Percentiles rank a stretch among this genome's conserved stretches.
Conservation (phyloP, 2,113 vertebrate species). For the Podilymbus podiceps region DNA sequence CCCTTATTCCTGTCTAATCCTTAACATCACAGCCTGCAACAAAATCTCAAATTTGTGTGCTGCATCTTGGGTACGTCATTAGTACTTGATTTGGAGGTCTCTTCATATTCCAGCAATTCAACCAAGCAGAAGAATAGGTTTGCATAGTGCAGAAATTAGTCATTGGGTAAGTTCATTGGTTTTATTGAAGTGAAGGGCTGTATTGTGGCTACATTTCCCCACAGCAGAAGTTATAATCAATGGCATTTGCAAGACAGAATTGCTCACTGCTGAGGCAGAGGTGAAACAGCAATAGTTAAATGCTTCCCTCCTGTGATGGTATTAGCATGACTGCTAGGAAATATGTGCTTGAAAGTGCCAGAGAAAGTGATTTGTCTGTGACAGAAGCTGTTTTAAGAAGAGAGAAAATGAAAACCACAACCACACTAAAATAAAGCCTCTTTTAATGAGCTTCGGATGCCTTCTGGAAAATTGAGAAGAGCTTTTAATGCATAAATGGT, state of each 20-base stretch:
- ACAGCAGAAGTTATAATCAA: not conserved
- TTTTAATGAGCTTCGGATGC: slow-evolving; percentile 59
- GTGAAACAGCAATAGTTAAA: slow-evolving; percentile 39
- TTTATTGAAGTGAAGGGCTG: not conserved
- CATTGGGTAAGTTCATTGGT: not conserved
- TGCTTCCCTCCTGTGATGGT: slow-evolving; percentile 23
- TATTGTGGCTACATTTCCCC: not conserved
- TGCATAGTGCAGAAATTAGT: not conserved
- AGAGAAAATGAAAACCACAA: slow-evolving; percentile 59
- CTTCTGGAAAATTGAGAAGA: slow-evolving; percentile 41
- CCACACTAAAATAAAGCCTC: slow-evolving; percentile 51
- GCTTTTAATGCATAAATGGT: slow-evolving; percentile 14
- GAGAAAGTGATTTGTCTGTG: slow-evolving; percentile 61
- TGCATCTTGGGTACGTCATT: not conserved
- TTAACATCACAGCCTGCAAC: not conserved
- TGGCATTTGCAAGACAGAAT: not conserved
- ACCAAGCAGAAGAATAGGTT: not conserved
- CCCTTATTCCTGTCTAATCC: not conserved
- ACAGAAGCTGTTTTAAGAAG: slow-evolving; percentile 42
- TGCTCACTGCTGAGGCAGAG: not conserved
- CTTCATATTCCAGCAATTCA: not conserved
- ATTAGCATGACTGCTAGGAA: slow-evolving; percentile 50
- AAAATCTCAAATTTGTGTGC: not conserved
- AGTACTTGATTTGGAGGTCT: not conserved
- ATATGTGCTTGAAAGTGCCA: slow-evolving; percentile 37